These are phyloP conservation scores for Clusia tigrina DNA, from an alignment of 2,888 invertebrate species.

Conservation along the genomic window DNA sequence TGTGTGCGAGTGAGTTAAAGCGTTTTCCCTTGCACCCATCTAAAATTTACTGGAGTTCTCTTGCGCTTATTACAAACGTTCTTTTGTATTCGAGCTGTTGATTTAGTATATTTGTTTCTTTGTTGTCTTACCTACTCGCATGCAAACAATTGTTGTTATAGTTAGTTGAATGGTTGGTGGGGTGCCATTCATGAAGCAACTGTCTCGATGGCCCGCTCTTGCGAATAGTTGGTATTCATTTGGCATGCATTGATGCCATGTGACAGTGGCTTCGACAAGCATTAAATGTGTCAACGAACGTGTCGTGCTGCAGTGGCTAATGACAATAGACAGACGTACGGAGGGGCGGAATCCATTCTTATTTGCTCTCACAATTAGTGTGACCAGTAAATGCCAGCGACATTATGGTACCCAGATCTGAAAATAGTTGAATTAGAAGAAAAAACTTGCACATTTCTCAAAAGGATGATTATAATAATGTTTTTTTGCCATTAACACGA, in stretches of 20 bases:
- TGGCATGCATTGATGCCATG: slow-evolving; percentile 19
- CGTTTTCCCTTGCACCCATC: slow-evolving; percentile 23
- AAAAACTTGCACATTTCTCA: too few species aligned
- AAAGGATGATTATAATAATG: too few species aligned
- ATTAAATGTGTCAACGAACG: slow-evolving; percentile 35
- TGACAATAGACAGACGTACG: background rate
- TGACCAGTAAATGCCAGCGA: too few species aligned
- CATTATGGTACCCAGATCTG: too few species aligned
- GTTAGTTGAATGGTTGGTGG: background rate
- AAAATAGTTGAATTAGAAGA: too few species aligned
- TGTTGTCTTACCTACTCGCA: slow-evolving; percentile 19
- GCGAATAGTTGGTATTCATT: background rate
- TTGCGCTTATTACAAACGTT: slow-evolving; percentile 21
- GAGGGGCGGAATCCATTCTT: background rate
- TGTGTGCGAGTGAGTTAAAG: too few species aligned
- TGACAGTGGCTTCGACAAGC: slow-evolving; percentile 55
- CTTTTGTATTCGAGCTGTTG: slow-evolving; percentile 56
- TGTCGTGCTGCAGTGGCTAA: background rate
- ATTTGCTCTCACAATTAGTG: background rate
- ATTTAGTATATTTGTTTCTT: slow-evolving; percentile 50
- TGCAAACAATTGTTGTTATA: background rate
- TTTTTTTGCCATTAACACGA: too few species aligned
- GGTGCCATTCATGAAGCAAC: too few species aligned
- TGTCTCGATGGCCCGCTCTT: too few species aligned
- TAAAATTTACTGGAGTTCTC: background rate